Evolutionary conservation across 2,113 vertebrate species (phyloP), one percentile per base, ranked within the genome.

Genomic region (Nymphicus hollandicus): DNA sequence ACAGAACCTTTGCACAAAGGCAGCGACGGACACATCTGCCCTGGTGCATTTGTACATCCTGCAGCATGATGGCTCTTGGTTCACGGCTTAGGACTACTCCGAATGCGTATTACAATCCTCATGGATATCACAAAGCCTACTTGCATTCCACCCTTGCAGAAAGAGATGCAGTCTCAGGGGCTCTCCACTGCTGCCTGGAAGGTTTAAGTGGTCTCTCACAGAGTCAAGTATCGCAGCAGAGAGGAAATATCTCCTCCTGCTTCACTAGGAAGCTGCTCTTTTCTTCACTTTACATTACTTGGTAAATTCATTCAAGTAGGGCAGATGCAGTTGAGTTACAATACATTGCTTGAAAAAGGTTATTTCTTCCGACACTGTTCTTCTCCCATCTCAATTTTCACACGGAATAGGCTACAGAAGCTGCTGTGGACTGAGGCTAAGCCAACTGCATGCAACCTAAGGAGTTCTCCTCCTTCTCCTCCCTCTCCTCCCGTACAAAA

Each of bases 281-380:
- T 55, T 60, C 86, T 55, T 86, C 72, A 39, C 56, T 49, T 87
- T 70, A 33, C 88, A 61, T 82, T 91, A 85, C 91, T 95, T 79
- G 94, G 94, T 81, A 94, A 96, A 95, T 96, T 96, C 88, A 88
- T 95, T 91, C 95, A 88, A 96, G 88, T 43, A 77, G 92, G 69
- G 91, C 95, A 97, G 93, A 95, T 95, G 96, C 97, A 97, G 97
- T 79, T 97, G 77, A 64, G 97, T 20, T 46, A 18, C 13, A 49
- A 47, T 10, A 19, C 18, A 13, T 1, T 15, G 33, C 77, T 11
- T 46, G 33, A 63, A 66, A 49, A 1, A 41, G 13, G 35, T 20
- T 15, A 41, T 19, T 41, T 2, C 53, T 41, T 50, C 41, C 1
- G 2, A 44, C 28, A 7, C 41, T 31, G 3, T 9, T 46, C 44